Evolutionary conservation across 2,113 vertebrate genomes (phyloP).

Genomic region (Rhinopomastus cyanomelas): DNA sequence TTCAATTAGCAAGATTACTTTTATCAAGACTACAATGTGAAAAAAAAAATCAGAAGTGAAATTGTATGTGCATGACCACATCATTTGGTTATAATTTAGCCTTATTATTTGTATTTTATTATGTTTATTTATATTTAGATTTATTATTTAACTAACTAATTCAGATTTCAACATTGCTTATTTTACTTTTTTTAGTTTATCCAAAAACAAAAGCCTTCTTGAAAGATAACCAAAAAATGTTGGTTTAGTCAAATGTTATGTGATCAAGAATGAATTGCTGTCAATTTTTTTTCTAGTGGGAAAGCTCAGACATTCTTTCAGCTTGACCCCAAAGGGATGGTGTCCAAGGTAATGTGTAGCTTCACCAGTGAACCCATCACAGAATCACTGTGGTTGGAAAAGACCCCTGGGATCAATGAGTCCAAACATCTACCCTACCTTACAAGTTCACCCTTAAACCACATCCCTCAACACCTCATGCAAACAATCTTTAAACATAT

Average conservation of each 20-base stretch:
- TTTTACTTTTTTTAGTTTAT: neutral
- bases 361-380: neutral
- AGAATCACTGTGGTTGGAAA: no score
- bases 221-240: neutral
- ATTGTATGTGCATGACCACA: neutral
- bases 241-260: neutral
- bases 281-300: neutral
- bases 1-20: neutral
- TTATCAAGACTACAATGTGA: neutral
- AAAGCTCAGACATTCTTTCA: neutral
- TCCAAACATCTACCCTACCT: no score
- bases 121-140: neutral
- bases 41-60: neutral
- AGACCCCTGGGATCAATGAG: no score
- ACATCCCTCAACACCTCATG: no score
- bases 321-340: neutral
- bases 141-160: neutral
- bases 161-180: neutral
- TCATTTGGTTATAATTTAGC: neutral
- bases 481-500: no score
- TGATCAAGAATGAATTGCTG: neutral
- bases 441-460: no score
- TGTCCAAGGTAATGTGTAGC: neutral
- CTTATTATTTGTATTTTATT: neutral
- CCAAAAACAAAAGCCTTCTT: neutral